Evolutionary conservation across 2,888 invertebrate species (phyloP), one percentile per base, ranked within the genome.

Genomic region (Hydropsyche betteni): DNA sequence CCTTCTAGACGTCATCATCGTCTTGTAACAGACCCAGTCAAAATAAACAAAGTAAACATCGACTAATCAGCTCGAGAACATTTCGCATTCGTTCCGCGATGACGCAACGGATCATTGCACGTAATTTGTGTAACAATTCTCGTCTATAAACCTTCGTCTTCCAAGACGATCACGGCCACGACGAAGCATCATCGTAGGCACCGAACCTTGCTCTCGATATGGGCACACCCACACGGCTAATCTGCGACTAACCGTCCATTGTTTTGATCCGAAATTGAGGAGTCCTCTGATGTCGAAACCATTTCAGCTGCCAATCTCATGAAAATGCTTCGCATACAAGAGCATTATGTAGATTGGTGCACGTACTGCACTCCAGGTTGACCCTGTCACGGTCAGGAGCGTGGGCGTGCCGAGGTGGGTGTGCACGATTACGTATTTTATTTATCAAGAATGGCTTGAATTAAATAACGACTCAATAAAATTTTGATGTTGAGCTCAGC

Each of bases 361-460:
- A 64, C 64, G 64, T 36, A 64, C 8, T 64, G 64, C 36, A 64
- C 36, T 64, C 64, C 36, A 24, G 36, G 64, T 64, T 64, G 36
- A 64, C 64, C 64, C 64, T 36, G 64, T 64, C 64, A 64, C 34
- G 64, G 64, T 64, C 64, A 64, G 36, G 7, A 24, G 64, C 12
- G 64, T 64, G 36, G 64, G 64, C 12, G 34, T 10, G 24, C 34
- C 36, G 12, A 33, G 44, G 64, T 64, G 64, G 64, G 64, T 36
- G 64, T 64, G n/a, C 36, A 12, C 34, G 64, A 64, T 64, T 36
- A 64, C 36, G 36, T 34, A 12, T 34, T 64, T 64, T 64, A 64
- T 64, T 64, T 10, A 64, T 64, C 12, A 64, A 64, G 12, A 64
- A 64, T 61, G 53, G 16, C 33, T 24, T 36, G 64, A 64, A 64